These are phyloP conservation scores for Cirrhinus mrigala DNA, from an alignment of 2,797 vertebrate species.

Conservation along the genomic window DNA sequence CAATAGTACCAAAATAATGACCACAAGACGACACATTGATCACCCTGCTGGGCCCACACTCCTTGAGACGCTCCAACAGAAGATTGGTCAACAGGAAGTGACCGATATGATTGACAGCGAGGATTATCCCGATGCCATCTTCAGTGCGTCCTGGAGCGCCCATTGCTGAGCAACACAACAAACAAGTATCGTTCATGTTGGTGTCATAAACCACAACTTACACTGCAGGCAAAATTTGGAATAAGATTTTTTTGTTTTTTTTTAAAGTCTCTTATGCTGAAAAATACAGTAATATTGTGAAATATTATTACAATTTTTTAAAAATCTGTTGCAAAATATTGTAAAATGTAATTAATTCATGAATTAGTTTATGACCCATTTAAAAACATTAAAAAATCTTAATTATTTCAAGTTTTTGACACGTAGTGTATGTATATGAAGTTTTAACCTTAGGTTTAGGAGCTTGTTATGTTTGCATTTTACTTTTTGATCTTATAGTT, in stretches of 20 bases:
- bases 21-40: slow-evolving; percentile 41
- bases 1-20: slow-evolving; percentile 57
- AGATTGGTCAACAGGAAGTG: slow-evolving; percentile 64
- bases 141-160: slow-evolving; percentile 47
- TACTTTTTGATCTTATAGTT: not conserved
- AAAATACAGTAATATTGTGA: no score
- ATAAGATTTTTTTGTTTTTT: no score
- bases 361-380: not conserved
- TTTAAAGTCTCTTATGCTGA: no score
- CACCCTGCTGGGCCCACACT: slow-evolving; percentile 56
- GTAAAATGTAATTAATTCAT: not conserved
- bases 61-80: slow-evolving; percentile 57
- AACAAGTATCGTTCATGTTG: not conserved
- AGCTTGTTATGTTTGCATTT: not conserved
- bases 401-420: not conserved
- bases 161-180: slow-evolving; percentile 14
- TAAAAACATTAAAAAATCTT: not conserved
- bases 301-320: no score
- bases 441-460: not conserved
- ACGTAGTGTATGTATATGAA: not conserved
- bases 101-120: slow-evolving; percentile 65
- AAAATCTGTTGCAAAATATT: not conserved
- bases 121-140: slow-evolving; percentile 61
- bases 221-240: no score
- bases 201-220: no score